Conservation (phyloP, 1,140 invertebrate species). For the Patella vulgata region DNA sequence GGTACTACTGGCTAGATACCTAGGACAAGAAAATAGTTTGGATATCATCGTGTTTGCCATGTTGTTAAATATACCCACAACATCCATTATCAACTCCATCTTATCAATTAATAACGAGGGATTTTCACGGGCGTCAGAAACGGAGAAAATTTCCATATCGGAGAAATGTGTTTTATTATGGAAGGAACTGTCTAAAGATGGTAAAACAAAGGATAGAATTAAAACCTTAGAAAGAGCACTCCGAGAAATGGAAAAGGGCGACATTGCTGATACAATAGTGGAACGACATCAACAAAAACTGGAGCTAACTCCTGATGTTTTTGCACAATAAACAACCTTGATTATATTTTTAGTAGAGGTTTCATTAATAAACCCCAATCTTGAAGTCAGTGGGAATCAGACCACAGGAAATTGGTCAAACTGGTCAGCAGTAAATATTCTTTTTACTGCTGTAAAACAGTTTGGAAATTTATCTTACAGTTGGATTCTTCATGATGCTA, state of each 20-base stretch:
- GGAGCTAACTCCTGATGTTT: conserved; percentile 29
- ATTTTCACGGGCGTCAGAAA: conserved; percentile 11
- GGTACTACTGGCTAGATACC: conserved; percentile 14
- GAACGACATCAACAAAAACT: conserved; percentile 24
- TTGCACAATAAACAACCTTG: conserved; percentile 16
- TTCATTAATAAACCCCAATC: too few relatives aligned
- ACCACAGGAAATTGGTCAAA: too few relatives aligned
- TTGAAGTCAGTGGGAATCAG: too few relatives aligned
- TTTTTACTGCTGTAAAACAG: too few relatives aligned
- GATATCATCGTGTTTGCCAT: conserved; percentile 26
- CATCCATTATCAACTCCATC: conserved; percentile 29
- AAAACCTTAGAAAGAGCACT: conserved; percentile 28
- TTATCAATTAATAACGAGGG: not conserved
- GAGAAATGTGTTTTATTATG: conserved; percentile 29
- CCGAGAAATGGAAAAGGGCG: conserved; percentile 31
- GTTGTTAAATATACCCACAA: conserved; percentile 33
- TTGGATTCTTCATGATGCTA: too few relatives aligned
- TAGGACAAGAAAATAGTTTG: conserved; percentile 18
- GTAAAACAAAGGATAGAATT: conserved; percentile 25
- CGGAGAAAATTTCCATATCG: conserved; percentile 14
- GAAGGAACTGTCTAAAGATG: conserved; percentile 20
- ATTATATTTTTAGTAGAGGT: too few relatives aligned
- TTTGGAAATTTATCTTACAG: too few relatives aligned
- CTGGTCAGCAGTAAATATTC: too few relatives aligned
- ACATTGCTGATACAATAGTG: conserved; percentile 28